A percentile compares a stretch with the other conserved stretches of the same genome.
These are phyloP conservation scores for Smittia sp. DNA, from an alignment of 2,888 invertebrate genomes.

Conservation along the genomic window DNA sequence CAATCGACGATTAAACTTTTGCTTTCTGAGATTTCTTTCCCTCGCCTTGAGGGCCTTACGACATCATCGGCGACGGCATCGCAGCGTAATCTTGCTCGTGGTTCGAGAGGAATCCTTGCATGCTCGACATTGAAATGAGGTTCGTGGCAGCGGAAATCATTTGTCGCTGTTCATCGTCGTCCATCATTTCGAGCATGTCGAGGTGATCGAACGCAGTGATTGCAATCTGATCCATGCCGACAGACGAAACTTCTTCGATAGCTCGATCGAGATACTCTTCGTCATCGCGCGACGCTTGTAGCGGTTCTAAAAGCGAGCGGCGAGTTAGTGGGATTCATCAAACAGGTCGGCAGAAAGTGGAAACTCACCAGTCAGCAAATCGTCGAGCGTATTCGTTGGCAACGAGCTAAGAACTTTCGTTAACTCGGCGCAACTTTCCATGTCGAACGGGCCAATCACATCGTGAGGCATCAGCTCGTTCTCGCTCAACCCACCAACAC, in stretches of 20 bases:
- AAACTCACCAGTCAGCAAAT: conserved; percentile 68
- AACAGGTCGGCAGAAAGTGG: not conserved
- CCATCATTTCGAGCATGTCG: conserved; percentile 33
- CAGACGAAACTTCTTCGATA: conserved; percentile 66
- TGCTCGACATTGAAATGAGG: conserved; percentile 30
- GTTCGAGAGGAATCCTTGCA: conserved; percentile 7
- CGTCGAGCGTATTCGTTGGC: conserved; percentile 79
- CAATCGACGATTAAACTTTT: conserved; percentile 2
- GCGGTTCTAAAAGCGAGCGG: conserved; percentile 57
- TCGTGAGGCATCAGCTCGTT: conserved; percentile 58
- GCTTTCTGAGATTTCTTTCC: not conserved
- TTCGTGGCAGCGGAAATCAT: conserved; percentile 39
- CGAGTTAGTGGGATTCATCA: not conserved
- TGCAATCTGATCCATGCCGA: conserved; percentile 60
- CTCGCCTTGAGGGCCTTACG: not conserved
- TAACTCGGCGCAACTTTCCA: conserved; percentile 56
- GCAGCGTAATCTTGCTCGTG: conserved; percentile 38
- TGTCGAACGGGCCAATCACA: conserved; percentile 48
- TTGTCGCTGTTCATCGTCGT: conserved; percentile 37
- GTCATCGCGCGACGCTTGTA: conserved; percentile 73
- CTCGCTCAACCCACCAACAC: conserved; percentile 60
- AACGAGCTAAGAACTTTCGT: conserved; percentile 75
- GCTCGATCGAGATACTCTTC: conserved; percentile 86
- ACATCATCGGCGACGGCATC: conserved; percentile 40
- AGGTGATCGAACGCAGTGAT: conserved; percentile 56